Evolutionary conservation across 2,797 vertebrate genomes (phyloP), one percentile per base, ranked within the genome.

Genomic region (Mionectes olivaceus): DNA sequence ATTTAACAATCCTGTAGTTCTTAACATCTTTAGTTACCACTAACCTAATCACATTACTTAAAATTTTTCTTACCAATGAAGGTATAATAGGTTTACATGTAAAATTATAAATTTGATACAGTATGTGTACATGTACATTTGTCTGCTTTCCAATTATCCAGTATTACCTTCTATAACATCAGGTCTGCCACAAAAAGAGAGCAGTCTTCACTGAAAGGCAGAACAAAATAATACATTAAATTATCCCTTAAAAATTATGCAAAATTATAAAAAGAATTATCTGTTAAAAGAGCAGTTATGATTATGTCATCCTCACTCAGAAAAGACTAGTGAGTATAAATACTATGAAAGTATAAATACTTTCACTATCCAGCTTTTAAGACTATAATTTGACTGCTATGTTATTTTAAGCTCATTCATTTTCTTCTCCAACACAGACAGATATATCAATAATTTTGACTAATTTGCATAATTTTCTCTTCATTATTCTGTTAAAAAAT

Each of bases 1-100:
- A 1, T 73, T 71, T 49, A 63, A 39, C 27, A 57, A 47, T 27
- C 17, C 8, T 44, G 6, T n/a, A 75, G 24, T 27, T 76, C 61
- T 60, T 60, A 3, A 33, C 1, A 2, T 9, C 24, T 79, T 50
- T 53, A 68, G 15, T 23, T 63, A 28, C 4, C 19, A 44, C n/a
- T 50, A 55, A 47, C 5, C 1, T 7, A n/a, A 50, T 14, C 6
- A 55, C 1, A 2, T 25, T n/a, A 8, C 10, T 49, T 53, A 27
- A 19, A 1, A 1, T 6, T 22, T 57, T 80, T 44, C 9, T 39
- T 73, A 47, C 30, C 13, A 59, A 6, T 35, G 2, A 64, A 27
- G 3, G 2, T 46, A 44, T 41, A 49, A 4, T 25, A 69, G 5
- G 1, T n/a, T 64, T 59, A 35, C 9, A 30, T n/a, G 7, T 35